Conservation (phyloP, 2,888 invertebrate species). For the Hymenopus coronatus region DNA sequence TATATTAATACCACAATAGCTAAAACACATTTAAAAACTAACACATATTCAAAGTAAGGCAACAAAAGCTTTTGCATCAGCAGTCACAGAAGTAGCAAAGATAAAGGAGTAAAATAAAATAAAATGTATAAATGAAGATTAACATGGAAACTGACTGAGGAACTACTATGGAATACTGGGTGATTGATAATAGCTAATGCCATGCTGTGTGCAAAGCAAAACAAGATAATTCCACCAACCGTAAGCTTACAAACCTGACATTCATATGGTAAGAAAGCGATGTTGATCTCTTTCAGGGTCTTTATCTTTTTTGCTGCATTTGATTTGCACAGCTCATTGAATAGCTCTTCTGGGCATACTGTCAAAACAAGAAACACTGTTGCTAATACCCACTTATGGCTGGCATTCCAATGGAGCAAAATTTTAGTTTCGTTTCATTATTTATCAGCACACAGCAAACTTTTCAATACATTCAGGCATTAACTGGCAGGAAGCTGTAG, state of each 20-base stretch:
- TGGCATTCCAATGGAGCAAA: background rate
- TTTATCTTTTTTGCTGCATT: constrained; percentile 92
- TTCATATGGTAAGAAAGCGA: constrained; percentile 97
- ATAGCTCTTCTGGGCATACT: constrained; percentile 96
- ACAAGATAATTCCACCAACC: constrained; percentile 29
- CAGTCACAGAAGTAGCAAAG: background rate
- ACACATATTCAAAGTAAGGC: too few relatives aligned
- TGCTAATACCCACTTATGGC: background rate
- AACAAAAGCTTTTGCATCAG: background rate
- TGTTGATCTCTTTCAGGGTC: constrained; percentile 98
- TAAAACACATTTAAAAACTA: too few relatives aligned
- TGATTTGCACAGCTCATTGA: constrained; percentile 96
- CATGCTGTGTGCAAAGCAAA: background rate
- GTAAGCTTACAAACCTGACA: constrained; percentile 68
- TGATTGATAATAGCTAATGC: background rate
- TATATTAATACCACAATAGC: too few relatives aligned
- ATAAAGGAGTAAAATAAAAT: background rate
- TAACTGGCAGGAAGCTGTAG: background rate
- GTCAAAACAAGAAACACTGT: constrained; percentile 33
- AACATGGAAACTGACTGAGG: background rate
- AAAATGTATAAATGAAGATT: background rate
- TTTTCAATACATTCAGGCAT: background rate
- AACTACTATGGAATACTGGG: background rate
- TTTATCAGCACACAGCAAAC: background rate
- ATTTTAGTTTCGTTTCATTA: background rate